Percentiles rank a stretch among this genome's conserved stretches.
Conservation (phyloP, 1,140 invertebrate species). For the Drosophila fuyamai region DNA sequence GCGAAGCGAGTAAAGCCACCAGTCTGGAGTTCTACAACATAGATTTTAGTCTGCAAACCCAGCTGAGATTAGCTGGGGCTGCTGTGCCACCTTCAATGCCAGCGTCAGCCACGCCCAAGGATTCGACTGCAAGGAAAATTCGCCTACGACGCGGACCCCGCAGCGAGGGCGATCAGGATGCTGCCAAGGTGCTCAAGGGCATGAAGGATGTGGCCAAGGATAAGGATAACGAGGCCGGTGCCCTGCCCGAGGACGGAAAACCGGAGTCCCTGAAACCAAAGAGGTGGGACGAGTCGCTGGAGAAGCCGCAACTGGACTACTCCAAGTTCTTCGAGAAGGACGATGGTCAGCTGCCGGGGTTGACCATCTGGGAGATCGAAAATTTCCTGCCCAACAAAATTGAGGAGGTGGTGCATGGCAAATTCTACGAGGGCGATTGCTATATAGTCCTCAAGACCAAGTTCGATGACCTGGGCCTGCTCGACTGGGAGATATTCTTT, state of each 20-base stretch:
- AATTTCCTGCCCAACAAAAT: slow-evolving; percentile 99
- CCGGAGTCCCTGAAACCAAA: slow-evolving; percentile 88
- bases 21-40: slow-evolving; percentile 99
- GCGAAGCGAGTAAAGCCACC: slow-evolving; percentile 90
- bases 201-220: slow-evolving; percentile 99
- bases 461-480: slow-evolving; percentile 93
- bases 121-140: slow-evolving; percentile 97
- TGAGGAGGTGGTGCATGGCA: slow-evolving; percentile 96
- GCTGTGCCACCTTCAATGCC: slow-evolving; percentile 90
- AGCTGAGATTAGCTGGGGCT: slow-evolving; percentile 96
- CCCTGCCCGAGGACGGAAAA: slow-evolving; percentile 21
- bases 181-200: slow-evolving; percentile 97
- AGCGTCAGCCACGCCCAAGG: slow-evolving; percentile 87
- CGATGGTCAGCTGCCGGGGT: slow-evolving; percentile 94
- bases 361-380: slow-evolving; percentile 99
- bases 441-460: slow-evolving; percentile 98
- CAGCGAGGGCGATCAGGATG: slow-evolving; percentile 91
- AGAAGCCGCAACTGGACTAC: slow-evolving; percentile 98
- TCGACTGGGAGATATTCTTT: slow-evolving; percentile 98
- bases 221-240: slow-evolving; percentile 59
- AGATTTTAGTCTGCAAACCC: slow-evolving; percentile 98
- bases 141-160: slow-evolving; percentile 90
- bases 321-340: slow-evolving; percentile 99
- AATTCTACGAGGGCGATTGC: slow-evolving; percentile 99
- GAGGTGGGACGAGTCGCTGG: slow-evolving; percentile 96